A percentile compares a stretch with the other conserved stretches of the same genome.
Evolutionary conservation across 2,797 vertebrate species (phyloP).

Genomic region (Cygnus olor): DNA sequence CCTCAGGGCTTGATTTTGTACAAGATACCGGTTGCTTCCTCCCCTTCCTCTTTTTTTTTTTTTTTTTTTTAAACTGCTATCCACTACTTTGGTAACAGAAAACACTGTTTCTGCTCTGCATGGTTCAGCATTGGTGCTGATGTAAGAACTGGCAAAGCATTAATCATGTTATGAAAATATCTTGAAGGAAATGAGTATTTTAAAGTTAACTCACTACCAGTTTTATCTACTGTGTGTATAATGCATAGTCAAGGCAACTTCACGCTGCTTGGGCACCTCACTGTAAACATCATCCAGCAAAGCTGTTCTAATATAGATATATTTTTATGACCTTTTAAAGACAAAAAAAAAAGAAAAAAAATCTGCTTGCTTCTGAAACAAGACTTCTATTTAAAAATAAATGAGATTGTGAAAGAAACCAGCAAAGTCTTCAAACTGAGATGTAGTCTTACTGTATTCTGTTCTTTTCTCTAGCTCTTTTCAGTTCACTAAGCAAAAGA

Average conservation of each 20-base stretch:
- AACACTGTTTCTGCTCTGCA: not conserved
- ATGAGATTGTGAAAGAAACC: slow-evolving; percentile 38
- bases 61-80: not conserved
- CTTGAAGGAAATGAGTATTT: not conserved
- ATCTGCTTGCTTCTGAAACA: slow-evolving; percentile 12
- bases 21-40: not conserved
- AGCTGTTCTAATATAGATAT: not conserved
- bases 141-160: not conserved
- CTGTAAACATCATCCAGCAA: not conserved
- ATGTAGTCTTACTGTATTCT: not conserved
- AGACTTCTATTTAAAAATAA: slow-evolving; percentile 61
- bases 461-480: not conserved
- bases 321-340: slow-evolving; percentile 21
- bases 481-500: not conserved
- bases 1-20: not conserved
- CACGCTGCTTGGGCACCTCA: not conserved
- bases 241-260: not conserved
- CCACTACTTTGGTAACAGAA: not conserved
- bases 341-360: not conserved
- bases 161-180: not conserved
- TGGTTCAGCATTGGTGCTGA: not conserved
- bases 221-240: not conserved
- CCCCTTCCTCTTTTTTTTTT: not conserved
- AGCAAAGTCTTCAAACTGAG: not conserved
- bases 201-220: fast-evolving